Evolutionary conservation across 2,797 vertebrate species (phyloP).

Genomic region (Anguilla obscura): DNA sequence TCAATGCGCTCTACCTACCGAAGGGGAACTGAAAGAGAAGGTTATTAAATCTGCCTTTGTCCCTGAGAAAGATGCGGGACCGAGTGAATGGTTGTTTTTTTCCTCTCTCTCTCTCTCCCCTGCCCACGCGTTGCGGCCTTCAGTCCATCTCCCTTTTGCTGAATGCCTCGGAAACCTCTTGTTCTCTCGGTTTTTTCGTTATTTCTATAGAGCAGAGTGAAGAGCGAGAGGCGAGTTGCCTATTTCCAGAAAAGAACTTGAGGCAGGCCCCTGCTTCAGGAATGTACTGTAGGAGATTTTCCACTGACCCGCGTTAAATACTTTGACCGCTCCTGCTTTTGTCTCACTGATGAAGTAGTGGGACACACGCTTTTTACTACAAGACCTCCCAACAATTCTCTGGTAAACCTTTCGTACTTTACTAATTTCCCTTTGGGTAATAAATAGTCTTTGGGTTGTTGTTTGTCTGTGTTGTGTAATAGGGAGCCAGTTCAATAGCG

Average conservation of each 20-base stretch:
- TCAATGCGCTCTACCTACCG: slow-evolving; percentile 29
- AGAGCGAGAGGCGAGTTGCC: not conserved
- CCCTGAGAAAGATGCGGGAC: slow-evolving; percentile 43
- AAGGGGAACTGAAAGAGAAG: slow-evolving; percentile 43
- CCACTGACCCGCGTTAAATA: not conserved
- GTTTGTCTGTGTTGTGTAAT: not conserved
- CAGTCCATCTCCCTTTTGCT: not conserved
- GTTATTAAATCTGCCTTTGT: slow-evolving; percentile 52
- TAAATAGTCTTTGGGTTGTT: not conserved
- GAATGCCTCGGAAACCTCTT: not conserved
- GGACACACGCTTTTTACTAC: no score
- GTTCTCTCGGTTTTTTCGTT: not conserved
- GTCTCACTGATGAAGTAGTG: not conserved
- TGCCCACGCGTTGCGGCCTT: not conserved
- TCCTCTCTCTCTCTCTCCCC: not conserved
- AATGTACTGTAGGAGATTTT: no score
- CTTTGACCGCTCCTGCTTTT: not conserved
- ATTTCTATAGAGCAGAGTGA: not conserved
- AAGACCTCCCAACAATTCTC: not conserved
- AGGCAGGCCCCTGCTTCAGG: not conserved
- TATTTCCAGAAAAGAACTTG: not conserved
- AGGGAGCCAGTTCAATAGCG: not conserved
- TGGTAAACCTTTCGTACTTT: not conserved
- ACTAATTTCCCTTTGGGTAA: not conserved
- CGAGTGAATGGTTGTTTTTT: slow-evolving; percentile 59